phyloP scores from a whole-genome alignment of 2,888 invertebrate species.

The Orthosia gothica region DNA sequence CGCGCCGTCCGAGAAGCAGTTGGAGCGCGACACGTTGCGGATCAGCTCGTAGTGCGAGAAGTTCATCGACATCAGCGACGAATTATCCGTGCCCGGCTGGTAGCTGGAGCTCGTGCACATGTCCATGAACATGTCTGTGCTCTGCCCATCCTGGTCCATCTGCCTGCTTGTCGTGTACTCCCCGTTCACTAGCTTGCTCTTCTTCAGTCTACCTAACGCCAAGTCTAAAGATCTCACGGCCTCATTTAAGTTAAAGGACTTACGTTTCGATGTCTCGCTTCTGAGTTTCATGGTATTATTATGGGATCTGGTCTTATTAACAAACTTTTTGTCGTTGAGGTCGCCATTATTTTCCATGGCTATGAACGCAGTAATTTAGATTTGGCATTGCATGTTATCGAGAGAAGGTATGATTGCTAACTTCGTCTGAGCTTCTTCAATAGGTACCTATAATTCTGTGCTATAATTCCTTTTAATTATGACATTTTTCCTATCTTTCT shows the following conservation, averaged over 20 bases:
- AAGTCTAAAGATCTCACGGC: constrained; percentile 82
- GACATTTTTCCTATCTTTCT: constrained; percentile 55
- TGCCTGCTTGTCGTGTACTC: constrained; percentile 69
- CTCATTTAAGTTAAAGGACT: constrained; percentile 81
- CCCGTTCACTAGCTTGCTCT: constrained; percentile 80
- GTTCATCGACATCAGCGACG: constrained; percentile 85
- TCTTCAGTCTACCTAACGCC: constrained; percentile 81
- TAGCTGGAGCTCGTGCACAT: constrained; percentile 69
- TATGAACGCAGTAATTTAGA: constrained; percentile 71
- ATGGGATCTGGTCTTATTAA: constrained; percentile 79
- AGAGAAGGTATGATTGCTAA: constrained; percentile 47
- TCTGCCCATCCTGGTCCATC: constrained; percentile 59
- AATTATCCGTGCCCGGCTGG: constrained; percentile 73
- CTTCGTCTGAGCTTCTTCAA: constrained; percentile 26
- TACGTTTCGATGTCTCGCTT: constrained; percentile 78
- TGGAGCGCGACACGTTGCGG: constrained; percentile 83
- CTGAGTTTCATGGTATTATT: constrained; percentile 70
- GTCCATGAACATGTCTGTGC: constrained; percentile 77
- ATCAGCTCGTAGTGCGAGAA: constrained; percentile 87
- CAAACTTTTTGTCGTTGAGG: constrained; percentile 74
- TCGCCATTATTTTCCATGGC: constrained; percentile 81
- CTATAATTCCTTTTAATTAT: constrained; percentile 14
- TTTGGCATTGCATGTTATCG: constrained; percentile 63
- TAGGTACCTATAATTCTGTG: not conserved
- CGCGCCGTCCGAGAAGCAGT: constrained; percentile 84